A percentile compares a stretch with the other conserved stretches of the same genome.
phyloP scores from a whole-genome alignment of 1,140 invertebrate species.

The Tyrophagus putrescentiae region DNA sequence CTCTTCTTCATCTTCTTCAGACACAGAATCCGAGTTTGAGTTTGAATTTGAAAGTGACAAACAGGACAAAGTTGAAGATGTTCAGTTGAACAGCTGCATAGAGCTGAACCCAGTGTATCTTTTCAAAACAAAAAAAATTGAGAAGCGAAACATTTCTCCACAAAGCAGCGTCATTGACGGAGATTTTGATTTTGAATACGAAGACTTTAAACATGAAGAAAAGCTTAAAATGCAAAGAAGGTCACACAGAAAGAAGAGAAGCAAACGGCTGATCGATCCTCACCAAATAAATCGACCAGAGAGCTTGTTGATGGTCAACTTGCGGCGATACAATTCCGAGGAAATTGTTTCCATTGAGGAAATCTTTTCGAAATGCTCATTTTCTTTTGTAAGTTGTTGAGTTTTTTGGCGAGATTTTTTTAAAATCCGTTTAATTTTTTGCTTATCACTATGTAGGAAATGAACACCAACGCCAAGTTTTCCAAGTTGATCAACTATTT shows the following conservation, averaged over 20 bases:
- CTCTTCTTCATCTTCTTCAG: background rate
- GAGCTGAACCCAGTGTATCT: background rate
- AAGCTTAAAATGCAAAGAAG: background rate
- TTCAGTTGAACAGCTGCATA: background rate
- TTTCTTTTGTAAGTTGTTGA: background rate
- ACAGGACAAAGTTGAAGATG: background rate
- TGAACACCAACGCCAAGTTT: conserved; percentile 4
- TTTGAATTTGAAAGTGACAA: background rate
- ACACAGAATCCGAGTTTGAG: background rate
- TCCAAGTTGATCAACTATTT: conserved; percentile 22
- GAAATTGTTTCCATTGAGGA: background rate
- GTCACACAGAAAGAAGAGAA: background rate
- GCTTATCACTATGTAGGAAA: background rate
- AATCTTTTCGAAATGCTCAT: background rate
- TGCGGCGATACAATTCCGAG: background rate
- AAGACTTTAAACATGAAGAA: background rate
- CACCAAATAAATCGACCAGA: background rate
- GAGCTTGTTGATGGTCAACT: background rate
- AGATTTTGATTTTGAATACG: background rate
- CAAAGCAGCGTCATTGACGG: background rate
- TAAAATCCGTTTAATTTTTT: too few species aligned
- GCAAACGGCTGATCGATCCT: background rate
- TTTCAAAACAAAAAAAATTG: background rate
- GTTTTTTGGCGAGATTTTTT: background rate
- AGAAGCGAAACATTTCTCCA: background rate